Base-by-base conservation (phyloP, 2,113 vertebrate genomes). In the Plestiodon gilberti region DNA sequence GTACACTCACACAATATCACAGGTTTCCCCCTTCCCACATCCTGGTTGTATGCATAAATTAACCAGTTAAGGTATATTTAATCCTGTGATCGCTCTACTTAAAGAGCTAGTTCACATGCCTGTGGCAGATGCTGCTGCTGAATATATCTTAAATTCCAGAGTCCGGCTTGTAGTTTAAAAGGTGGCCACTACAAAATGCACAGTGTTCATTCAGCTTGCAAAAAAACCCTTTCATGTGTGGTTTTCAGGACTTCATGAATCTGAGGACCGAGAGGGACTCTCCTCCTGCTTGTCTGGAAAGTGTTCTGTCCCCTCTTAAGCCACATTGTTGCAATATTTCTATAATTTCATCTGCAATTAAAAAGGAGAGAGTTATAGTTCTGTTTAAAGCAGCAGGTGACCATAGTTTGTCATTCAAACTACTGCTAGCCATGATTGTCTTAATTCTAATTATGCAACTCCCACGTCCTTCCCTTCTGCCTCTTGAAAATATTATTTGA, bases 331-430 rank as follows among this genome's bases (percentile, higher is more conserved):
- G 93, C 95, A 99, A 93, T 11, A 91, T 84, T 83, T 91, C n/a
- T 89, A 98, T 89, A 89, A 99, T 98, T 88, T 98, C 98, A 92
- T 98, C 98, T 98, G 94, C 80, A 96, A 92, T 85, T 40, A 25
- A 84, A 95, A 94, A 69, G 3, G 38, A 89, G 13, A 0, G 43
- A 67, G 43, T 93, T 91, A 95, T 1, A 85, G 43, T n/a, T 0
- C 1, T 84, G 55, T n/a, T 90, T 64, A 57, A 64, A 0, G 20
- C 25, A 30, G 76, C 78, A 10, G 3, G 6, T 9, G 0, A 4
- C 43, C 55, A 4, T 1, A 77, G 61, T 28, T 73, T 30, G 57
- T 2, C 43, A 61, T n/a, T 52, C 25, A 73, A n/a, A 74, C 61
- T 23, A 78, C 3, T 52, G 74, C 52, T 38, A 78, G 1, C 4